Evolutionary conservation across 2,888 invertebrate species (phyloP).

Genomic region (Pristionchus entomophagus): DNA sequence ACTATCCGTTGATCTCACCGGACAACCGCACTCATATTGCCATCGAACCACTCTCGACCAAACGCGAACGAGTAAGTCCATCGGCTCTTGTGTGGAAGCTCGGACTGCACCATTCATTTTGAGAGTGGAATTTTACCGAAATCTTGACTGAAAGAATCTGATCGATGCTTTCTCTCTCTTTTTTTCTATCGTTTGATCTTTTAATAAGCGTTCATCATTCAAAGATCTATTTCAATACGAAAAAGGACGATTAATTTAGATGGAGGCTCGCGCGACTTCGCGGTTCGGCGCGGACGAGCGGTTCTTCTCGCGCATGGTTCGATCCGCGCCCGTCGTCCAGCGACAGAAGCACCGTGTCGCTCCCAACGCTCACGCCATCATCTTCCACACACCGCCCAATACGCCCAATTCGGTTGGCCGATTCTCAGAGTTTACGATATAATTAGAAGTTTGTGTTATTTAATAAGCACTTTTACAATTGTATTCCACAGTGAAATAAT

Average conservation of each 20-base stretch:
- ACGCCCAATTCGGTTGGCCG: slow-evolving; percentile 2
- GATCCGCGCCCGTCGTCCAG: slow-evolving; percentile 15
- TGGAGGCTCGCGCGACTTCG: neutral
- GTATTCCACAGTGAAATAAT: too few species aligned
- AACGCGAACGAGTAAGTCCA: slow-evolving; percentile 53
- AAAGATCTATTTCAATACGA: too few species aligned
- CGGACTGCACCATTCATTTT: neutral
- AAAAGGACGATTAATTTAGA: too few species aligned
- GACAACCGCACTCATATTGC: neutral
- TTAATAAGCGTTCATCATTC: too few species aligned
- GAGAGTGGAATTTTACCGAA: too few species aligned
- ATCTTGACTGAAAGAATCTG: too few species aligned
- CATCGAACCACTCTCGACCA: slow-evolving; percentile 59
- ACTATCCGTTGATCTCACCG: slow-evolving; percentile 1
- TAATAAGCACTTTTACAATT: too few species aligned
- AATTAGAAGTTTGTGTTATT: too few species aligned
- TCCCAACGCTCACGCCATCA: slow-evolving; percentile 14
- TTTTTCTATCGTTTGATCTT: too few species aligned
- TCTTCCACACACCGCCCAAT: slow-evolving; percentile 38
- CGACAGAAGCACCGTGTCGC: neutral
- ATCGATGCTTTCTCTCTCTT: too few species aligned
- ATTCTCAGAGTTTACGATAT: too few species aligned
- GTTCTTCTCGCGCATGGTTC: slow-evolving; percentile 18
- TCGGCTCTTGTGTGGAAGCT: too few species aligned
- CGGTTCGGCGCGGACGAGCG: neutral